phyloP scores from a whole-genome alignment of 2,113 vertebrate genomes.

The Petromus typicus region DNA sequence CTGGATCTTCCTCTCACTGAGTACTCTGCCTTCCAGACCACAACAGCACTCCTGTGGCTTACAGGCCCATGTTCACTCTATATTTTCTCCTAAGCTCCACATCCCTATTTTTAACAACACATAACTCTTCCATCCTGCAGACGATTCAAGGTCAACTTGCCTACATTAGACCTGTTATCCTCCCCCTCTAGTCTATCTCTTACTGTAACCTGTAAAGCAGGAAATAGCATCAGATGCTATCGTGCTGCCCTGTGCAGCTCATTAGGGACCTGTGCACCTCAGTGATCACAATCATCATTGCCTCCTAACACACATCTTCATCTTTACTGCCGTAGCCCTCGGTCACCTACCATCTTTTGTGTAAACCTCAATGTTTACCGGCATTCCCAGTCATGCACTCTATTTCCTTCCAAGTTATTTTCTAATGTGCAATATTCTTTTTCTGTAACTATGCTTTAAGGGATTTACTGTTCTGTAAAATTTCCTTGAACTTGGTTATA shows the following conservation, averaged over 20 bases:
- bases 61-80: not conserved
- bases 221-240: not conserved
- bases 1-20: not conserved
- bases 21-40: not conserved
- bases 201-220: not conserved
- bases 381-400: not conserved
- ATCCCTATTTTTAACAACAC: not conserved
- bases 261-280: not conserved
- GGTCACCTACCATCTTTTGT: not conserved
- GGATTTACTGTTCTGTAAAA: not conserved
- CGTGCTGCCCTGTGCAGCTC: rapidly evolving
- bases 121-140: not conserved
- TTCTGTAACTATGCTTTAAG: not conserved
- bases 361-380: not conserved
- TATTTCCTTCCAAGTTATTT: not conserved
- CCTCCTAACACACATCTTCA: not conserved
- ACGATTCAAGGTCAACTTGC: not conserved
- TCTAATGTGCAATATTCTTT: not conserved
- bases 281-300: not conserved
- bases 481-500: not conserved
- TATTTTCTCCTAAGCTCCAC: not conserved
- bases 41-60: not conserved
- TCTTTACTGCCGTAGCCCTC: not conserved
- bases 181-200: not conserved
- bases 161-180: not conserved